phyloP scores from a whole-genome alignment of 2,113 vertebrate species.

The Riparia riparia region DNA sequence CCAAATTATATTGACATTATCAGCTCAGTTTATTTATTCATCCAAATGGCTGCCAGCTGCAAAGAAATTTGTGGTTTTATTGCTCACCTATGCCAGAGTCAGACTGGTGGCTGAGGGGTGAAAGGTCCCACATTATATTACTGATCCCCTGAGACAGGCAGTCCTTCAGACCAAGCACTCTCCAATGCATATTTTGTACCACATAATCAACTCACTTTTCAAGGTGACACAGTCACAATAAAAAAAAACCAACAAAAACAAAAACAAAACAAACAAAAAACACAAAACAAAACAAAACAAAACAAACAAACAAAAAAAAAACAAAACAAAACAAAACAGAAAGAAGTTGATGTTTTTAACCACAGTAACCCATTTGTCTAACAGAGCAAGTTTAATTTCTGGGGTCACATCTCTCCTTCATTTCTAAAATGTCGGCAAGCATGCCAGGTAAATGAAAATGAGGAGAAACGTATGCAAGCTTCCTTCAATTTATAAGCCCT shows the following conservation, averaged over 20 bases:
- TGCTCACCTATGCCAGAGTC: background rate
- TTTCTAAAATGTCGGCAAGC: background rate
- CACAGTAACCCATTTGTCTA: background rate
- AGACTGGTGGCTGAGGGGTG: background rate
- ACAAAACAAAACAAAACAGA: background rate
- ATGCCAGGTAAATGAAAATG: background rate
- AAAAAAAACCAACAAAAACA: too few relatives aligned
- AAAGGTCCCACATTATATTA: conserved; percentile 2
- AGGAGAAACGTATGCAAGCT: background rate
- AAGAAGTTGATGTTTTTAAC: background rate
- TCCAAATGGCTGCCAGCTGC: conserved; percentile 10
- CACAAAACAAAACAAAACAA: background rate
- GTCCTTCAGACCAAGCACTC: background rate
- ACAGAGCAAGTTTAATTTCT: background rate
- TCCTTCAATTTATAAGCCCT: background rate
- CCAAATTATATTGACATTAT: conserved; percentile 22
- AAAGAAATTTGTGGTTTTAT: conserved; percentile 6
- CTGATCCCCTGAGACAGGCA: background rate
- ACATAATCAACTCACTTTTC: background rate
- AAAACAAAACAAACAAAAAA: too few relatives aligned
- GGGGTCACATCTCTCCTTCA: background rate
- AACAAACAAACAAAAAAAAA: background rate
- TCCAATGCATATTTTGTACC: background rate
- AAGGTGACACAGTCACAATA: background rate
- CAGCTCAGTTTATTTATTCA: conserved; percentile 10